Evolutionary conservation across 2,797 vertebrate genomes (phyloP), one percentile per base, ranked within the genome.

Genomic region (Myripristis jacobus): DNA sequence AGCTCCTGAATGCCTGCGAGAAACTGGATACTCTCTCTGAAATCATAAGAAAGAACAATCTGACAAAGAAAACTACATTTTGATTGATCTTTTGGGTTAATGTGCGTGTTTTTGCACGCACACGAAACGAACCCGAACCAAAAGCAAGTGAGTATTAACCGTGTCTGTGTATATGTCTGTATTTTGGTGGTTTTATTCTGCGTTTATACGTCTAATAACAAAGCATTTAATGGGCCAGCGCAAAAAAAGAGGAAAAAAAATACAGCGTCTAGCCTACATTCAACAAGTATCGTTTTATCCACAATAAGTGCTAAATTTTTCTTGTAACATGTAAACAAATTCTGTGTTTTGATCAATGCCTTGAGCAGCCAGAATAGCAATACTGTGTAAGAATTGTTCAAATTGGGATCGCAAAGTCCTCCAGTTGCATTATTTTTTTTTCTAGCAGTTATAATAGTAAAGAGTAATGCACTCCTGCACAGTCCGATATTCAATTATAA

Each of bases 101-200:
- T 89, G 88, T 87, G 89, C 86, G 88, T 77, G 90, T 86, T 80
- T 81, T 79, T 72, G 79, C 88, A 55, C 90, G 86, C 89, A 87
- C 86, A 71, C 85, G 85, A 92, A 85, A 87, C 90, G 82, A 89
- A 91, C 90, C 91, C 81, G 89, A 91, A 87, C 86, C 90, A 77
- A 83, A 87, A 83, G 70, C 91, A 88, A 93, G 94, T 94, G 92
- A 94, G 94, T 94, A 94, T 91, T 57, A 79, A 86, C 84, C 90
- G 87, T 90, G 85, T 89, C 83, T 88, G 90, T 90, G 81, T 87
- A 22, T 80, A 55, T 86, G 83, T 89, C 74, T 90, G 79, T 85
- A 62, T 82, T 56, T 77, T 76, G 73, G 75, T 89, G 82, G 73
- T 66, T 88, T 79, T 71, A 64, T 83, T 79, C 72, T 85, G 63